These are phyloP conservation scores for Anguilla obscura DNA, from an alignment of 2,797 vertebrate genomes.

Conservation along the genomic window DNA sequence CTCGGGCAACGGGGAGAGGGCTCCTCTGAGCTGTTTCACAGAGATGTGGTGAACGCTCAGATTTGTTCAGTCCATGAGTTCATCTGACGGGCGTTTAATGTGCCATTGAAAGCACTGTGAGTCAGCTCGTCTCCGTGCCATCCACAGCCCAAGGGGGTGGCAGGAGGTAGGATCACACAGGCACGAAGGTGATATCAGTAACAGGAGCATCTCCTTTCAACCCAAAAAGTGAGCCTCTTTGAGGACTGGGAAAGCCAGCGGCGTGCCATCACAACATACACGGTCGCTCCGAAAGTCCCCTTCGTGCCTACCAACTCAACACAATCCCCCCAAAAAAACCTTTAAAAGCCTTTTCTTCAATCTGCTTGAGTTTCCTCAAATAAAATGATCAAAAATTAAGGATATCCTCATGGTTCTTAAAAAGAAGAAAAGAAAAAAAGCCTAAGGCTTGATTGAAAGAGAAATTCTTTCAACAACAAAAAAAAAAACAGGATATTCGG, in stretches of 20 bases:
- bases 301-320: not conserved
- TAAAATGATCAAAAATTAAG: not conserved
- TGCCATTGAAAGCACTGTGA: not conserved
- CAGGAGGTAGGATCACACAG: not conserved
- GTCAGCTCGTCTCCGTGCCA: not conserved
- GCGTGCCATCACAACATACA: not conserved
- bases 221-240: not conserved
- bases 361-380: not conserved
- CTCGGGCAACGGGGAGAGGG: conserved; percentile 23
- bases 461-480: not conserved
- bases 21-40: conserved; percentile 31
- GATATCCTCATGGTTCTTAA: not conserved
- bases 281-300: not conserved
- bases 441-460: not conserved
- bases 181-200: not conserved
- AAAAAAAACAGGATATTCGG: not conserved
- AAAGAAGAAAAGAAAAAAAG: not conserved
- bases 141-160: not conserved
- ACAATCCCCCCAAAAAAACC: not conserved
- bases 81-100: conserved; percentile 32
- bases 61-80: conserved; percentile 27
- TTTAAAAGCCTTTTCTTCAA: not conserved
- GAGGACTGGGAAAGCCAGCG: not conserved
- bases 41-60: not conserved
- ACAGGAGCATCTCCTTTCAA: not conserved